Base-by-base conservation (phyloP, 2,113 vertebrate genomes). In the Chaenocephalus aceratus region DNA sequence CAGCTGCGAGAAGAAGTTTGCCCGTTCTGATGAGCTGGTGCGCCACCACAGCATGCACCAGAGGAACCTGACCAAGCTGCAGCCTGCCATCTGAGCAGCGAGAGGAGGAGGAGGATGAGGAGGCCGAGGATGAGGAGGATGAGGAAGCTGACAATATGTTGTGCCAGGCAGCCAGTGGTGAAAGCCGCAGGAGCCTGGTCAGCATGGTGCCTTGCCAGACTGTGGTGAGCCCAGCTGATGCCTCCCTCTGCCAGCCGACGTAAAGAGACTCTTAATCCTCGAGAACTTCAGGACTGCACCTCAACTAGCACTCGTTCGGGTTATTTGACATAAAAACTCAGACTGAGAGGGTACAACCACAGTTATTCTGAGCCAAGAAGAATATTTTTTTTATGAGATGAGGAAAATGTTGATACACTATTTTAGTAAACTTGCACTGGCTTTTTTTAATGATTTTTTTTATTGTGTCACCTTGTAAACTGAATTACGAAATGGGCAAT, bases 11-110 rank as follows among this genome's bases (percentile, higher is more conserved):
- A 99, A 99, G 95, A 99, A 98, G 95, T 99, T 99, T 94, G 97
- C 98, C 87, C 96, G 98, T 79, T 99, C 98, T 70, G 98, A 99
- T 72, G 98, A 99, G 94, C 95, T 99, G 92, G 97, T 98, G 90
- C 97, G 98, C 83, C 98, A 99, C 87, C 98, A 99, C 95, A 99
- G 97, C 95, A 99, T 99, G 97, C 98, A 99, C 92, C 97, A 99
- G 96, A 97, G 97, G 92, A 99, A 99, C 94, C 95, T 98, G 95
- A 98, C 94, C 94, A 99, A 99, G 77, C 96, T 99, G 68, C 97
- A 99, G 92, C 86, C 97, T 92, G 94, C 97, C 70, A 95, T 99
- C 89, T 99, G 96, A 96, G 90, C 84, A 84, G 9, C 1, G 8
- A 72, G 61, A 64, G 62, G 75, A 81, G 72, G 72, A 21, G 21